Evolutionary conservation across 2,888 invertebrate species (phyloP).

Genomic region (Oligia fasciuncula): DNA sequence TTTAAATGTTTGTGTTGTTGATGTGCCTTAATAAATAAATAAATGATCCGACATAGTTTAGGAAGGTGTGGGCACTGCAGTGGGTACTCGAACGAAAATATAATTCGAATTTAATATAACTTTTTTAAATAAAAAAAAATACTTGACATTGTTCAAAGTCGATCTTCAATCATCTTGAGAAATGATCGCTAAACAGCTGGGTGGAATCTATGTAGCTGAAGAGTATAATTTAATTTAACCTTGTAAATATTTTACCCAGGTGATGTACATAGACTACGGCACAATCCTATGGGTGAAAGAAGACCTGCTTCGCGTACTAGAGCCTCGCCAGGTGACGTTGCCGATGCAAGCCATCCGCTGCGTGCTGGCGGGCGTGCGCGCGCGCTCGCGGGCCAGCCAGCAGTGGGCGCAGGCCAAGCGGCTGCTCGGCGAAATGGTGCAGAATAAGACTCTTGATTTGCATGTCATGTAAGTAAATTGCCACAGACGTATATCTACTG

Average conservation of each 20-base stretch:
- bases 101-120: too few species aligned
- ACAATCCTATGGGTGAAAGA: slow-evolving; percentile 89
- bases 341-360: slow-evolving; percentile 91
- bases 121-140: too few species aligned
- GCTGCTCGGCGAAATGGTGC: slow-evolving; percentile 67
- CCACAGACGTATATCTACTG: neutral
- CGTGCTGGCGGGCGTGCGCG: slow-evolving; percentile 83
- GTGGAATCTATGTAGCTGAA: neutral
- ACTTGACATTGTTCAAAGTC: too few species aligned
- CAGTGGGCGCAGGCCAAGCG: slow-evolving; percentile 76
- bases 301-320: slow-evolving; percentile 88
- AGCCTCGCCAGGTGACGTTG: slow-evolving; percentile 86
- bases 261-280: slow-evolving; percentile 93
- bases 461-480: slow-evolving; percentile 76
- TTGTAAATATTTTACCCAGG: slow-evolving; percentile 70
- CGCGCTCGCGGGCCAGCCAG: slow-evolving; percentile 62
- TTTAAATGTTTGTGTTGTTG: too few species aligned
- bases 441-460: slow-evolving; percentile 72
- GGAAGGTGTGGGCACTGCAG: too few species aligned
- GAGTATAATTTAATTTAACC: neutral
- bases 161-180: too few species aligned
- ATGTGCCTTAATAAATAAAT: too few species aligned
- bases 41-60: too few species aligned
- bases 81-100: too few species aligned
- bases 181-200: too few species aligned